A percentile compares a stretch with the other conserved stretches of the same genome.
Evolutionary conservation across 1,140 invertebrate species (phyloP).

Genomic region (Papilio glaucus): DNA sequence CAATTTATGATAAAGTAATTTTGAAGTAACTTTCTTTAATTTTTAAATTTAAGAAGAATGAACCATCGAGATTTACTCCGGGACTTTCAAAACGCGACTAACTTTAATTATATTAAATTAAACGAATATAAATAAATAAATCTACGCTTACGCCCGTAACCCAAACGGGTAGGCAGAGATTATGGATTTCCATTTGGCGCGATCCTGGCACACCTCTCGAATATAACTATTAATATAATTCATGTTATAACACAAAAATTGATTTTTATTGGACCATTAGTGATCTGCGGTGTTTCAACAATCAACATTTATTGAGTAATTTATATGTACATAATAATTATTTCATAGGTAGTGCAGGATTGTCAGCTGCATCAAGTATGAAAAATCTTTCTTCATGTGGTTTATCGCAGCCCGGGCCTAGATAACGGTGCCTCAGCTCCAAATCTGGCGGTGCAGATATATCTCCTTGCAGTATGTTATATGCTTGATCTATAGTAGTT

Average conservation of each 20-base stretch:
- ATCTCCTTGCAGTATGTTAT: conserved; percentile 76
- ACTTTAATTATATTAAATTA: no score
- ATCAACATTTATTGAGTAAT: conserved; percentile 13
- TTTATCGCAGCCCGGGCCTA: conserved; percentile 74
- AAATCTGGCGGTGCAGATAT: conserved; percentile 78
- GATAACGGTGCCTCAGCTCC: conserved; percentile 68
- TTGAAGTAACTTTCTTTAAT: no score
- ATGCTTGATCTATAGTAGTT: conserved; percentile 75
- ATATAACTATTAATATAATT: no score
- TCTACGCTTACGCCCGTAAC: no score
- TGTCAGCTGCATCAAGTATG: conserved; percentile 56
- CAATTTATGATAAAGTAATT: no score
- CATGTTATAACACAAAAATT: neutral
- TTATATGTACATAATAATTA: conserved; percentile 9
- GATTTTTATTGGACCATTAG: no score
- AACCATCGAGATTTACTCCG: neutral
- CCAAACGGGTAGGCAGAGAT: no score
- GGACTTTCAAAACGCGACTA: no score
- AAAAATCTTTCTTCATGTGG: conserved; percentile 74
- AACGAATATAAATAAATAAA: no score
- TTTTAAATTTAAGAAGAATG: neutral
- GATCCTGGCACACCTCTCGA: no score
- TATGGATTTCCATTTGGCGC: no score
- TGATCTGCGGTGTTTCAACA: neutral
- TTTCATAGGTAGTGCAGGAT: neutral